Evolutionary conservation across 1,140 invertebrate species (phyloP).

Genomic region (Cardiocondyla obscurior): DNA sequence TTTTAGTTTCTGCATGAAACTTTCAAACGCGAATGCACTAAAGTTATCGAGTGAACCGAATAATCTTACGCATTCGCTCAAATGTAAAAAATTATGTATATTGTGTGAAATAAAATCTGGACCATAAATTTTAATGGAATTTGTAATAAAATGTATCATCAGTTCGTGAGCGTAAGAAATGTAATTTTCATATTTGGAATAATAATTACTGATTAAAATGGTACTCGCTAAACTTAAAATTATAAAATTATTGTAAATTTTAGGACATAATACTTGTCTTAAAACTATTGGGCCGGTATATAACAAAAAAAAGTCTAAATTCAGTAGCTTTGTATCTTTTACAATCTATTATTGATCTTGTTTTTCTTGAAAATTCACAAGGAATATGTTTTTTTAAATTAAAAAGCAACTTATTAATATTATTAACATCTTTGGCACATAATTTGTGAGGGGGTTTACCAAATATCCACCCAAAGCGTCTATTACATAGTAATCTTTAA

Average conservation of each 20-base stretch:
- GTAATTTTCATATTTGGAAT: neutral
- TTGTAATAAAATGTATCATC: neutral
- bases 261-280: neutral
- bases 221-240: neutral
- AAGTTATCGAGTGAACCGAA: slow-evolving; percentile 1
- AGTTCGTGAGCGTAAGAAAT: neutral
- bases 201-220: neutral
- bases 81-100: neutral
- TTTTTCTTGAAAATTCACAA: neutral
- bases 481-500: neutral
- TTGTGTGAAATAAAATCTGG: neutral
- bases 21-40: neutral
- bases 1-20: neutral
- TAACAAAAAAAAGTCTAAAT: slow-evolving; percentile 1
- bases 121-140: slow-evolving; percentile 11
- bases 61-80: neutral
- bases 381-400: neutral
- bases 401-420: no score
- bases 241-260: slow-evolving; percentile 23
- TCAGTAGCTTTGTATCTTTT: neutral
- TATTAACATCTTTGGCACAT: no score
- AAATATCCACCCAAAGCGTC: neutral
- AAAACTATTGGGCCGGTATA: neutral
- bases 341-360: neutral
- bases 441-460: neutral